A percentile compares a stretch with the other conserved stretches of the same genome.
Conservation (phyloP, 1,140 invertebrate species). For the Micrasema minimum region DNA sequence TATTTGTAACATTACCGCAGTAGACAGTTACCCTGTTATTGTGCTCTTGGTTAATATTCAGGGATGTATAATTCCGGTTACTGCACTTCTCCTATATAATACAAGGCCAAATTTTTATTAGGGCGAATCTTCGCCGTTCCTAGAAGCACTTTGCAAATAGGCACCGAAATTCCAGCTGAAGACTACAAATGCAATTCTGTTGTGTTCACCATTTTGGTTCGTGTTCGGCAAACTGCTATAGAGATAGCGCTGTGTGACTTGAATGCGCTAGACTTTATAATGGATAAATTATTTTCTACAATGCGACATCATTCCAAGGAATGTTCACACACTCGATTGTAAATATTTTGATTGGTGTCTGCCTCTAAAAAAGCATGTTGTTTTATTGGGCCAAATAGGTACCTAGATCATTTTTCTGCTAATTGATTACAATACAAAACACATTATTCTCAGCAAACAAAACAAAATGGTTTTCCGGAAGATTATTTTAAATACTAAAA, state of each 20-base stretch:
- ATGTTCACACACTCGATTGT: too few relatives aligned
- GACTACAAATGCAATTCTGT: neutral
- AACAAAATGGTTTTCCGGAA: too few relatives aligned
- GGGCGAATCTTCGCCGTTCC: constrained; percentile 5
- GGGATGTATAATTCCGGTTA: constrained; percentile 42
- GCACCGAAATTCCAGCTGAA: neutral
- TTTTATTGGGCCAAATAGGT: too few relatives aligned
- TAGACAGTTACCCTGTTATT: constrained; percentile 45
- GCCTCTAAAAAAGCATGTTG: too few relatives aligned
- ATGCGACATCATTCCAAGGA: too few relatives aligned
- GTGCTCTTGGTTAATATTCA: constrained; percentile 47
- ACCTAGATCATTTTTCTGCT: too few relatives aligned
- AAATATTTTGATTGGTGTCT: too few relatives aligned
- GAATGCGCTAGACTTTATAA: constrained; percentile 24
- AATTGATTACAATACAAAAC: too few relatives aligned
- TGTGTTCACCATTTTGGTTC: neutral
- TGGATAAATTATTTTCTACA: too few relatives aligned
- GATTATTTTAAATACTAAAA: too few relatives aligned
- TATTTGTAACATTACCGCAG: constrained; percentile 48
- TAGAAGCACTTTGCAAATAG: neutral
- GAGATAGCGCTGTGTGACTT: constrained; percentile 20
- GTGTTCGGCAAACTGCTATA: neutral
- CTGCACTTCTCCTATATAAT: constrained; percentile 18
- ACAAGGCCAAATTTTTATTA: constrained; percentile 40
- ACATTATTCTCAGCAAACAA: too few relatives aligned